These are phyloP conservation scores for Clitarchus hookeri DNA, from an alignment of 2,888 invertebrate genomes.

Conservation along the genomic window DNA sequence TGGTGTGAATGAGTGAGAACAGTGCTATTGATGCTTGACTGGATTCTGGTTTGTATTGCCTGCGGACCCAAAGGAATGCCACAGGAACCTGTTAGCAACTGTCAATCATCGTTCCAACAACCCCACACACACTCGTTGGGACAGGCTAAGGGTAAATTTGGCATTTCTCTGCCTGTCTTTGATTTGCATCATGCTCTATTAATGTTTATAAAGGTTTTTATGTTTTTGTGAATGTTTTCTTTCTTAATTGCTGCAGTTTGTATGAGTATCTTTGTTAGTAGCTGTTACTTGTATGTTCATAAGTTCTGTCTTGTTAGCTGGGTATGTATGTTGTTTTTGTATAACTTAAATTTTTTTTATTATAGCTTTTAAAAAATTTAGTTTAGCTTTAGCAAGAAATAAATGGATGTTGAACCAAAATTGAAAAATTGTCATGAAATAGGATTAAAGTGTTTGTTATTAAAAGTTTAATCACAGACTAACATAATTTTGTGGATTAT, in stretches of 20 bases:
- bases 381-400: too few relatives aligned
- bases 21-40: constrained; percentile 17
- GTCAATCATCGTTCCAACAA: constrained; percentile 40
- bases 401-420: too few relatives aligned
- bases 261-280: neutral
- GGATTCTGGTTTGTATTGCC: constrained; percentile 18
- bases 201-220: constrained; percentile 16
- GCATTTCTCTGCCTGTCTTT: neutral
- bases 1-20: neutral
- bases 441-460: too few relatives aligned
- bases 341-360: too few relatives aligned
- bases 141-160: constrained; percentile 43
- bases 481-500: too few relatives aligned
- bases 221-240: constrained; percentile 2
- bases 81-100: constrained; percentile 44
- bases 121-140: constrained; percentile 42
- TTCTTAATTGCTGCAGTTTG: neutral
- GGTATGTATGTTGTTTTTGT: too few relatives aligned
- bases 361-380: too few relatives aligned
- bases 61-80: constrained; percentile 43
- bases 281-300: neutral
- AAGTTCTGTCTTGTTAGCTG: too few relatives aligned
- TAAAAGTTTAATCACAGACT: too few relatives aligned
- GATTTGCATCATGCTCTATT: constrained; percentile 20
- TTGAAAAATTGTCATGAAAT: too few relatives aligned